A percentile compares a stretch with the other conserved stretches of the same genome.
Conservation (phyloP, 2,797 vertebrate genomes). For the Acanthurus leucopareius region DNA sequence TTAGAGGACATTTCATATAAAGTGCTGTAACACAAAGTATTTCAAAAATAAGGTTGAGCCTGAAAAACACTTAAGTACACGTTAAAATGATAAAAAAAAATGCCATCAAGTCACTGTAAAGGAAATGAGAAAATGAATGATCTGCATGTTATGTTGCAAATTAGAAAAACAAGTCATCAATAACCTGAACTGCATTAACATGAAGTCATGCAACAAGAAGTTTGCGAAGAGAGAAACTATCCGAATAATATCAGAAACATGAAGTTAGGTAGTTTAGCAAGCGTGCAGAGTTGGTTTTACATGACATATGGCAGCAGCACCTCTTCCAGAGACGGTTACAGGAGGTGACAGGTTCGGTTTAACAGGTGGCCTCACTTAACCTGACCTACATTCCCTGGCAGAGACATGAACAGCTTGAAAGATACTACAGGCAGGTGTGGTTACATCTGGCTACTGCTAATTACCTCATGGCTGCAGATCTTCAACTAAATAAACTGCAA, state of each 20-base stretch:
- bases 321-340: no score
- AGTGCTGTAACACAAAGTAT: background rate
- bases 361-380: background rate
- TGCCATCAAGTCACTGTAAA: background rate
- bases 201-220: background rate
- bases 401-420: constrained; percentile 25
- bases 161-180: background rate
- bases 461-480: background rate
- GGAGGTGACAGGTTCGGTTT: background rate
- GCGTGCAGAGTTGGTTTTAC: background rate
- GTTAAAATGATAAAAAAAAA: background rate
- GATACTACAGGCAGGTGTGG: constrained; percentile 11
- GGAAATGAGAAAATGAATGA: no score
- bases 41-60: background rate
- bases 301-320: background rate
- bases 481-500: background rate
- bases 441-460: constrained; percentile 6
- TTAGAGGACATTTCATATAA: background rate
- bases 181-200: background rate
- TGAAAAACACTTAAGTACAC: no score
- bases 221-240: no score
- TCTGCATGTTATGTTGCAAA: no score
- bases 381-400: constrained; percentile 26
- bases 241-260: no score
- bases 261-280: no score